These are phyloP conservation scores for Acrocera orbiculus DNA, from an alignment of 2,888 invertebrate genomes.

Conservation along the genomic window DNA sequence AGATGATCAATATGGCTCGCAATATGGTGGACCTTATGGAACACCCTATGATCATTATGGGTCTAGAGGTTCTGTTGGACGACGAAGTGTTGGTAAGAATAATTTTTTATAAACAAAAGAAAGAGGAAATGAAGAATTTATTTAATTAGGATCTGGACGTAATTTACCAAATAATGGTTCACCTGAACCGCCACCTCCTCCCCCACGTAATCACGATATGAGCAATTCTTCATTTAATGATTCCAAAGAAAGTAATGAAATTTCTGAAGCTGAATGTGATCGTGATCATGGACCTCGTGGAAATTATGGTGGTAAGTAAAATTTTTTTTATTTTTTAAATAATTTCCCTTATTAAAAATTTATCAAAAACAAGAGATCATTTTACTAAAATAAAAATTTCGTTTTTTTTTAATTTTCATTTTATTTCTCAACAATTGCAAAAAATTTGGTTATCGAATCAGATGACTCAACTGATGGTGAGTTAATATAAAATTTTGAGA, in stretches of 20 bases:
- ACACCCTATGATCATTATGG: constrained; percentile 83
- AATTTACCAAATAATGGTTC: constrained; percentile 36
- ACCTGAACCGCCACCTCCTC: constrained; percentile 53
- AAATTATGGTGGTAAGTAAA: constrained; percentile 62
- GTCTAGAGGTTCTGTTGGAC: constrained; percentile 65
- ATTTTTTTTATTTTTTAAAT: not conserved
- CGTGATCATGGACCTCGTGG: constrained; percentile 60
- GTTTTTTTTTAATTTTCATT: no score
- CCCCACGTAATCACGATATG: constrained; percentile 65
- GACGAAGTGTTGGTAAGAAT: constrained; percentile 36
- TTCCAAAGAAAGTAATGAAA: constrained; percentile 86
- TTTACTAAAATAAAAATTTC: constrained; percentile 1
- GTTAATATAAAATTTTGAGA: no score
- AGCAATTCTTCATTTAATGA: constrained; percentile 76
- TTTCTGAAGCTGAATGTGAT: constrained; percentile 86
- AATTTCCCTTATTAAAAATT: not conserved
- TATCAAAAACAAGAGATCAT: not conserved
- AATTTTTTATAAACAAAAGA: not conserved
- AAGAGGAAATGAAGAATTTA: not conserved
- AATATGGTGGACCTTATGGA: constrained; percentile 53
- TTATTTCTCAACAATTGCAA: not conserved
- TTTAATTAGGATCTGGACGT: constrained; percentile 26
- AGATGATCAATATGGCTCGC: constrained; percentile 80
- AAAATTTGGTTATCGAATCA: constrained; percentile 12
- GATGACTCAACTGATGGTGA: constrained; percentile 32